Evolutionary conservation across 2,888 invertebrate species (phyloP).

Genomic region (Eupithecia abbreviata): DNA sequence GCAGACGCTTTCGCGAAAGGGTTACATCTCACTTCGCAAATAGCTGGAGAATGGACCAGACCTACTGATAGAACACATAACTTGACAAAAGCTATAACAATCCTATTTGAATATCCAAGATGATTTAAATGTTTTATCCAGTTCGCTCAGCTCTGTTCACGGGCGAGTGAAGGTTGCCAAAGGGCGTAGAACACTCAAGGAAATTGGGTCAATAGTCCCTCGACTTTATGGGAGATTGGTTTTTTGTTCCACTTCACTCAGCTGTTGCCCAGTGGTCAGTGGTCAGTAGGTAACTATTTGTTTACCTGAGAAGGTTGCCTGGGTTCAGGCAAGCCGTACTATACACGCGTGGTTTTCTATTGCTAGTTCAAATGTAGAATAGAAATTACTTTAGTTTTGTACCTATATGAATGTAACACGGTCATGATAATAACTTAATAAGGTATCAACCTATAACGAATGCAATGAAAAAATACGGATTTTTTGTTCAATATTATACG

Average conservation of each 20-base stretch:
- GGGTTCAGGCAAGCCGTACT: not conserved
- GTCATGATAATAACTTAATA: too few relatives aligned
- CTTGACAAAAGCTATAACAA: not conserved
- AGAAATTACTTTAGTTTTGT: too few relatives aligned
- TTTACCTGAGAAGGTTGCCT: not conserved
- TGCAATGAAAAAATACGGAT: too few relatives aligned
- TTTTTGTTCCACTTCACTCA: constrained; percentile 49
- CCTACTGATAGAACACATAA: not conserved
- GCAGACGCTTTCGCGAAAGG: too few relatives aligned
- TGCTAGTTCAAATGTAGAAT: not conserved
- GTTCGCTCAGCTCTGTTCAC: constrained; percentile 49
- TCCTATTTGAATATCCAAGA: not conserved
- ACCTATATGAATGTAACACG: too few relatives aligned
- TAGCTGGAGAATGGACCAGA: not conserved
- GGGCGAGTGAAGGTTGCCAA: constrained; percentile 68
- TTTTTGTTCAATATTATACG: not conserved
- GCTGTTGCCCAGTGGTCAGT: constrained; percentile 18
- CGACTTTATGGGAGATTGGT: constrained; percentile 52
- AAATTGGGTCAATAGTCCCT: constrained; percentile 82
- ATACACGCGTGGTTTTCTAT: not conserved
- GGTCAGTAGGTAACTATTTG: not conserved
- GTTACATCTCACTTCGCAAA: not conserved
- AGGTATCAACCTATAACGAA: not conserved
- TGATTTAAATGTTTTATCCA: not conserved
- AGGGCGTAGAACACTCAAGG: constrained; percentile 67